Base-by-base conservation (phyloP, 2,888 invertebrate genomes). In the Dryobotodes eremita region DNA sequence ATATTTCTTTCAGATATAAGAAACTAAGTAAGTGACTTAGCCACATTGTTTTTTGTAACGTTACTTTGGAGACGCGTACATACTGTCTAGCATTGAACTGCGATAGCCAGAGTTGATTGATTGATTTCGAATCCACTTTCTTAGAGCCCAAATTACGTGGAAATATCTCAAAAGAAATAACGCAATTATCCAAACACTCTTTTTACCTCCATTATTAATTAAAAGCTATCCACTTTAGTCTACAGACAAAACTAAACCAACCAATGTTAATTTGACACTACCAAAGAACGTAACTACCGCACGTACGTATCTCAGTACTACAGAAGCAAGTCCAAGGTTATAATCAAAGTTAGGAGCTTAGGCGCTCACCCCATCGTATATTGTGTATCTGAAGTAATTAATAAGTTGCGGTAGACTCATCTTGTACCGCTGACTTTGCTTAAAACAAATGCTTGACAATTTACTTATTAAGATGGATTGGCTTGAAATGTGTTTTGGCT, bases 341-440 rank as follows among this genome's bases (percentile, higher is more conserved):
- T 91, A 89, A 91, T 91, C 89, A 90, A 92, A 92, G 87, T 92
- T 90, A 77, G 87, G 77, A 82, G 81, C 86, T 86, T 82, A 83
- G 62, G 31, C 82, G 62, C 71, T 74, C 82, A 85, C 84, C 86
- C 89, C 84, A 87, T 89, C 86, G 79, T 89, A 86, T 88, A 90
- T 86, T 89, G 89, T 89, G 85, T 92, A 89, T 88, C 82, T 86
- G 70, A 89, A 84, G 86, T 90, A 91, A 92, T 92, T 92, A 92
- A 90, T 92, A 91, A 91, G 89, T 91, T 92, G 77, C 71, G 77
- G 80, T 61, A 79, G 68, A 80, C 86, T 75, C 17, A 55, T 59
- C 31, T 42, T 42, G 75, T 62, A 31, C 71, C 23, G 55, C n/a
- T 55, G 80, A 61, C 5, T 77, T 61, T 65, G 64, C 68, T 80